Percentiles rank a stretch among this genome's conserved stretches.
Conservation (phyloP, 37 sponge, comb jelly and placozoan genomes). For the Theonella swinhoei region DNA sequence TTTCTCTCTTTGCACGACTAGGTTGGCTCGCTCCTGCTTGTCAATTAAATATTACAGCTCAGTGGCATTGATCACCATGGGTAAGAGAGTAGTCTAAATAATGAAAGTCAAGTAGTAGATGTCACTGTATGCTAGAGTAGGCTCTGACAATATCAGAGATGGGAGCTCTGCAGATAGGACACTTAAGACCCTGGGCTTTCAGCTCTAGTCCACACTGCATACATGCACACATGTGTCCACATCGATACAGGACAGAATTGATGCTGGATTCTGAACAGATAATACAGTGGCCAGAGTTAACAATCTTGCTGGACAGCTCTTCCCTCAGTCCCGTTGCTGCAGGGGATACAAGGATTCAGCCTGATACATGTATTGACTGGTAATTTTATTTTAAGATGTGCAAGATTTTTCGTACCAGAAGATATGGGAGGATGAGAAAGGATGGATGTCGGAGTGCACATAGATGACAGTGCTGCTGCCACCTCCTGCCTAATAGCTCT, state of each 20-base stretch:
- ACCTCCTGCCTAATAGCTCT: slow-evolving; percentile 91
- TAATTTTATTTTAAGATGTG: too few species aligned
- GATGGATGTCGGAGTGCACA: not conserved
- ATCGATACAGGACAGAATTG: slow-evolving; percentile 88
- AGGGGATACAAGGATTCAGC: too few species aligned
- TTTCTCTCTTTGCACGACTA: too few species aligned
- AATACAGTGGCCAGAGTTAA: slow-evolving; percentile 77
- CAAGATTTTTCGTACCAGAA: not conserved
- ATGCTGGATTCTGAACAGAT: slow-evolving; percentile 77
- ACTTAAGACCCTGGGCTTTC: slow-evolving; percentile 72
- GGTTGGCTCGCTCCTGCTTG: too few species aligned
- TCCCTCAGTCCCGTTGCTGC: too few species aligned
- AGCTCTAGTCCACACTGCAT: slow-evolving; percentile 85
- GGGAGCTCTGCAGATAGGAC: slow-evolving; percentile 91
- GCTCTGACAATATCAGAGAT: slow-evolving; percentile 84
- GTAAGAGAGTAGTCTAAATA: too few species aligned
- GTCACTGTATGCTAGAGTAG: slow-evolving; percentile 62
- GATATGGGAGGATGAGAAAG: not conserved
- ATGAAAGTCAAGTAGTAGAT: not conserved
- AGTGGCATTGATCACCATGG: too few species aligned
- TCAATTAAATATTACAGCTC: too few species aligned
- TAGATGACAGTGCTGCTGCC: slow-evolving; percentile 70
- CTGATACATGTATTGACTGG: too few species aligned
- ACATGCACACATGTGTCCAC: slow-evolving; percentile 95
- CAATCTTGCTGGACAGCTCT: slow-evolving; percentile 12